Conservation (phyloP, 2,113 vertebrate species). For the Plecturocebus donacophilus region DNA sequence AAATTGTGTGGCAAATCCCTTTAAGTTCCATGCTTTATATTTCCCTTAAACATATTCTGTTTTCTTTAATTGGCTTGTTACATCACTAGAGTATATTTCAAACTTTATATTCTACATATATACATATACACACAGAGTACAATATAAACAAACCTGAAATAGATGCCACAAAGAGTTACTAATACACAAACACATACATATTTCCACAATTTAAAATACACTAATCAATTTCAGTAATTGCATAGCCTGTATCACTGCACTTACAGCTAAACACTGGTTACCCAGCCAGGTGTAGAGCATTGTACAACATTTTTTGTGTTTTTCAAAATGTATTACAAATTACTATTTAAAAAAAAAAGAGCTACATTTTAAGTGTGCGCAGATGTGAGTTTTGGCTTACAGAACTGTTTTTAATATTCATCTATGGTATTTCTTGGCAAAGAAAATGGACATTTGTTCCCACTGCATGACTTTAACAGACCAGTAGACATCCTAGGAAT, state of each 20-base stretch:
- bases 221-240: not conserved
- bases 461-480: slow-evolving; percentile 69
- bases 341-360: slow-evolving; percentile 48
- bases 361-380: slow-evolving; percentile 75
- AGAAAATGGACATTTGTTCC: slow-evolving; percentile 64
- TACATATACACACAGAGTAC: no score
- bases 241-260: not conserved
- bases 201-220: not conserved
- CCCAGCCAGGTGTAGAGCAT: slow-evolving; percentile 63
- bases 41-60: not conserved
- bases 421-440: slow-evolving; percentile 82
- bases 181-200: rapidly evolving
- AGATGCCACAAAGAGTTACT: not conserved
- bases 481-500: slow-evolving; percentile 68
- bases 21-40: not conserved
- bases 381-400: slow-evolving; percentile 84
- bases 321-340: slow-evolving; percentile 69
- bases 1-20: not conserved
- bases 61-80: not conserved
- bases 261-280: not conserved
- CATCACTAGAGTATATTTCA: not conserved
- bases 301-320: not conserved
- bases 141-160: not conserved
- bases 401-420: slow-evolving; percentile 69
- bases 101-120: not conserved